Evolutionary conservation across 2,888 invertebrate genomes (phyloP), one percentile per base, ranked within the genome.

Genomic region (Volucella inflata): DNA sequence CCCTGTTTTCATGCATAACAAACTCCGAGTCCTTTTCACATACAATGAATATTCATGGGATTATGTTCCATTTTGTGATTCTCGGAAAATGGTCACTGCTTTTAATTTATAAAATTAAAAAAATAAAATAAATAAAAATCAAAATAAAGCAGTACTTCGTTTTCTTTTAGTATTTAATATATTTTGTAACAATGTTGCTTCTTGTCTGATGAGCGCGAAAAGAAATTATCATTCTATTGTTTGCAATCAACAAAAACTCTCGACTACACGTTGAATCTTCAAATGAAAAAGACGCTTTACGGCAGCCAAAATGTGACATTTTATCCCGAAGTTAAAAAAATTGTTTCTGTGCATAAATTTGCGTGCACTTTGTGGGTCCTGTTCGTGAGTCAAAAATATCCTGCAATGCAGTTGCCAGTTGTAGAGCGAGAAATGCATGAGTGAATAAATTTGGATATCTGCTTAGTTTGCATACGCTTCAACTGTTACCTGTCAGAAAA

Each of bases 1-100:
- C 38, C 74, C 51, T 78, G 74, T 83, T 83, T 83, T 68, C 78
- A 74, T 83, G 78, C 83, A 83, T 83, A 74, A 64, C 78, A 78
- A 83, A 83, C 74, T 78, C 60, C 30, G 70, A 80, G 79, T 77
- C 65, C 78, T 74, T 83, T 77, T 72, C 65, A 59, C 59, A 64
- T 62, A 42, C 57, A 64, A 64, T 78, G 78, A 78, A 78, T 78
- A 78, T 78, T 78, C 78, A 78, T 78, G 65, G 64, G 57, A 59
- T 78, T 78, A 78, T 78, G 71, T 78, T 65, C 50, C 64, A 78
- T 68, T 78, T 78, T 74, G 72, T 83, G 72, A 74, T 78, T 74
- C 74, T 11, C 72, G 17, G 11, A 50, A 64, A 78, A 57, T 71
- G 78, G 77, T 68, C 77, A 77, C 44, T 53, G 68, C 38, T 77